These are phyloP conservation scores for Mesoclemmys tuberculata DNA, from an alignment of 2,113 vertebrate genomes.

Conservation along the genomic window DNA sequence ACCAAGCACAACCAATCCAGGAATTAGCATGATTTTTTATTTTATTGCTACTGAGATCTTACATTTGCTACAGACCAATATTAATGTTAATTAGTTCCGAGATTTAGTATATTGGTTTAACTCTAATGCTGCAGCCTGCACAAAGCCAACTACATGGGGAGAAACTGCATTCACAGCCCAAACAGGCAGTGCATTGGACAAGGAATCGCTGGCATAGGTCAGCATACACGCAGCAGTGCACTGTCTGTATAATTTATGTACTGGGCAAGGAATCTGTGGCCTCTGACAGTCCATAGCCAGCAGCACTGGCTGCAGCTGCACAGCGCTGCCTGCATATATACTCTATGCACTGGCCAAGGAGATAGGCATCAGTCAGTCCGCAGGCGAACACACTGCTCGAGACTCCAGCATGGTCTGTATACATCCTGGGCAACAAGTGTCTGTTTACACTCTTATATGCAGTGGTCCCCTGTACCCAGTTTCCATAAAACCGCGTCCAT, in stretches of 20 bases:
- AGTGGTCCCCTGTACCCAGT: rapidly evolving
- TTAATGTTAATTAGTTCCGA: neutral
- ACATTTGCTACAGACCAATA: neutral
- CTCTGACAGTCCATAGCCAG: neutral
- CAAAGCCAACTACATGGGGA: neutral
- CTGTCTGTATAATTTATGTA: neutral
- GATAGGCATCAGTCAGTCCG: neutral
- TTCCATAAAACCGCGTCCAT: rapidly evolving
- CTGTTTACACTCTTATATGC: neutral
- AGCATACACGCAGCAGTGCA: neutral
- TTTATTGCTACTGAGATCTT: neutral
- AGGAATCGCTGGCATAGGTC: neutral
- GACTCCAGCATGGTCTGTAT: rapidly evolving
- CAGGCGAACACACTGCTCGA: neutral
- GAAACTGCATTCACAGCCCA: neutral
- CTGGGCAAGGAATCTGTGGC: neutral
- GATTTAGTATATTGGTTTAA: neutral
- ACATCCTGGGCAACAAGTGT: neutral
- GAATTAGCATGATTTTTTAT: neutral
- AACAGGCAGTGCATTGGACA: neutral
- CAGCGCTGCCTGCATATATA: neutral
- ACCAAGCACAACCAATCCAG: neutral
- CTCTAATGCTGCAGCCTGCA: neutral
- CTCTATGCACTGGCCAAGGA: neutral
- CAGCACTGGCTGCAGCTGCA: neutral